Conservation (phyloP, 1,140 invertebrate genomes). For the Trachymyrmex septentrionalis region DNA sequence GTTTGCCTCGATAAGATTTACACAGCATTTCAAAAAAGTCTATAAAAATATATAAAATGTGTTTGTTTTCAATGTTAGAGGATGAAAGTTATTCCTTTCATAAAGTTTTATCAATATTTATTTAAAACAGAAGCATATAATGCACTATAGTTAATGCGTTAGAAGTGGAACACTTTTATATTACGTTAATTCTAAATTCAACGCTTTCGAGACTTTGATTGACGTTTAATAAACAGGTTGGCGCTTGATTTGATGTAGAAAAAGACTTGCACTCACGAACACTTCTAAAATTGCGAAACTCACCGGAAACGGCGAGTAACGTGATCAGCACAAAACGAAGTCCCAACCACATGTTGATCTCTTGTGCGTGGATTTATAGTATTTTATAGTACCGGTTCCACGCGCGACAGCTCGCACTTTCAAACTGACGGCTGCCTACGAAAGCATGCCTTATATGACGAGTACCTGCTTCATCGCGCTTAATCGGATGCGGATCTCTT, state of each 20-base stretch:
- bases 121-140: neutral
- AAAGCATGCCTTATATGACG: slow-evolving; percentile 81
- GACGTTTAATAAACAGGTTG: neutral
- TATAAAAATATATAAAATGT: neutral
- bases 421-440: slow-evolving; percentile 82
- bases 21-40: neutral
- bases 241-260: neutral
- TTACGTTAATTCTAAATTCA: neutral
- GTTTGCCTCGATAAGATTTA: neutral
- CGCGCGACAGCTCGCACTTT: slow-evolving; percentile 80
- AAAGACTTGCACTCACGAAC: neutral
- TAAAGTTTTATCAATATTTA: neutral
- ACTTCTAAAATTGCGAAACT: slow-evolving; percentile 49
- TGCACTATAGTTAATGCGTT: neutral
- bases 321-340: slow-evolving; percentile 55
- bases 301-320: slow-evolving; percentile 67
- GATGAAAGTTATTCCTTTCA: neutral
- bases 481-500: slow-evolving; percentile 59
- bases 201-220: neutral
- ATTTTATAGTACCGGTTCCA: slow-evolving; percentile 59
- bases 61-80: neutral
- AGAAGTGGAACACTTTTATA: neutral
- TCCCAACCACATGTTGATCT: slow-evolving; percentile 71
- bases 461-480: slow-evolving; percentile 49
- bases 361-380: slow-evolving; percentile 13